Evolutionary conservation across 2,797 vertebrate genomes (phyloP), one percentile per base, ranked within the genome.

Genomic region (Melanotaenia maccullochi): DNA sequence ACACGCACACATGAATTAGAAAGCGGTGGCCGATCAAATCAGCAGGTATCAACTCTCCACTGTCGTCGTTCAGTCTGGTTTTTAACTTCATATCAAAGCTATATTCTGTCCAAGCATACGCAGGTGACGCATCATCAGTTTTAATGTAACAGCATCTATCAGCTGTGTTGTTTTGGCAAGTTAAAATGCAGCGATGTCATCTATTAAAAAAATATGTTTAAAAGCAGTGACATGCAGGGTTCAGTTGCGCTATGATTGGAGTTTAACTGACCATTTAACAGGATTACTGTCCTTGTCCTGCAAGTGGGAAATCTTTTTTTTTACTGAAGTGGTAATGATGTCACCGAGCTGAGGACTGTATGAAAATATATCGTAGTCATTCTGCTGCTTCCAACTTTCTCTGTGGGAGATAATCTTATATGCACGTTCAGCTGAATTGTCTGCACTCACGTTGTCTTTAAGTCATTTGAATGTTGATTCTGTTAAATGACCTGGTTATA

Each of bases 51-150:
- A 54, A 36, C 56, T 55, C 5, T 12, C 25, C 24, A 36, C 47
- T 14, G 24, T 28, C 24, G 1, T 32, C 32, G 33, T 62, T 16
- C 57, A 44, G 30, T 52, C 13, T 52, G 47, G 42, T 63, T 63
- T 58, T 62, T 51, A 22, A 47, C 55, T 68, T 77, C 33, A 59
- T 12, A 58, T 67, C 25, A 8, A 36, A 56, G 51, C 24, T 60
- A 32, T 22, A 33, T 61, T n/a, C 54, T 58, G 12, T 51, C 49
- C 52, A 28, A 62, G 32, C 44, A 58, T 22, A 16, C 61, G 20
- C 54, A 40, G 13, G 22, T 52, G 44, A 59, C 47, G 30, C 7
- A 49, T 63, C 30, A 58, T 51, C 44, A 24, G 24, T 35, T 35
- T 42, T 51, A 20, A 47, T n/a, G 18, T n/a, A 47, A 22, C 28